phyloP scores from a whole-genome alignment of 2,888 invertebrate species.

The Hoplodrina blanda region DNA sequence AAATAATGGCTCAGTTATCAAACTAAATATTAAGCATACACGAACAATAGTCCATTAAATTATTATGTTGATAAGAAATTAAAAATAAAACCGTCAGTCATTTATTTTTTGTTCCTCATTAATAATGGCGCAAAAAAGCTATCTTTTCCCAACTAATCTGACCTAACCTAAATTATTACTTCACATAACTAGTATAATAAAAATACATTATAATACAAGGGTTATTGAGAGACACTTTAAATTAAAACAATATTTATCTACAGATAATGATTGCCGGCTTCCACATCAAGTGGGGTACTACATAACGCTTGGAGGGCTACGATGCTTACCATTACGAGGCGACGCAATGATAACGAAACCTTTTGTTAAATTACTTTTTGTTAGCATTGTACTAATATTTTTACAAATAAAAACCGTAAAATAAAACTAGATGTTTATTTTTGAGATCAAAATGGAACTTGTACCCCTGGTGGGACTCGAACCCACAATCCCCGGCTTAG shows the following conservation, averaged over 20 bases:
- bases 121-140: not conserved
- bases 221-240: not conserved
- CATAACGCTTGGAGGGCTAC: conserved; percentile 85
- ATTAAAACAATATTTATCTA: conserved; percentile 45
- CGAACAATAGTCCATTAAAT: not conserved
- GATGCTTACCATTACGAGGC: conserved; percentile 83
- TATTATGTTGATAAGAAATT: not conserved
- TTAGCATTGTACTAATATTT: conserved; percentile 64
- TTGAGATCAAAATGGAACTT: conserved; percentile 5
- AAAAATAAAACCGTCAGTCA: not conserved
- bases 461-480: conserved; percentile 94
- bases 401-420: conserved; percentile 59
- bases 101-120: not conserved
- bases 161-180: not conserved
- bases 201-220: not conserved
- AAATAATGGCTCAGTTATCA: conserved; percentile 69
- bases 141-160: too few species aligned
- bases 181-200: not conserved
- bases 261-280: conserved; percentile 92
- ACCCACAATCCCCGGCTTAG: conserved; percentile 95
- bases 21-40: conserved; percentile 14
- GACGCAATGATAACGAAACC: conserved; percentile 57
- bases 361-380: conserved; percentile 23
- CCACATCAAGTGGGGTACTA: conserved; percentile 92
- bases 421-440: conserved; percentile 60